phyloP scores from a whole-genome alignment of 2,113 vertebrate species.

The Anhinga anhinga region DNA sequence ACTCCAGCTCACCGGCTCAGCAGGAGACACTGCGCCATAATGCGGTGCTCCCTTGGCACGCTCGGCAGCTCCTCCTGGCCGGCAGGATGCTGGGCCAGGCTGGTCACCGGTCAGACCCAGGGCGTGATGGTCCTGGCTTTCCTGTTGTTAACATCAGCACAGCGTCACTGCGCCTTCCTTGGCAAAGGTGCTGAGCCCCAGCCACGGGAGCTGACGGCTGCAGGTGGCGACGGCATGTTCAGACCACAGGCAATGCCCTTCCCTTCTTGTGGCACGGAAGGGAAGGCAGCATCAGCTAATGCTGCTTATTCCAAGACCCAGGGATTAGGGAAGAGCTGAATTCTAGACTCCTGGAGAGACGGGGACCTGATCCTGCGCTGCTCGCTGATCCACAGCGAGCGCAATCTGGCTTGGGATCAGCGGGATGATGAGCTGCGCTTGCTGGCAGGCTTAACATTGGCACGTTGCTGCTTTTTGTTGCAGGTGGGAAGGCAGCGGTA shows the following conservation, averaged over 20 bases:
- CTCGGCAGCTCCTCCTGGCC: not conserved
- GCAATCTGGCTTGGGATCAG: not conserved
- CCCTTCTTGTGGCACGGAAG: rapidly evolving
- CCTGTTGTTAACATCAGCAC: not conserved
- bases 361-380: not conserved
- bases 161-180: rapidly evolving
- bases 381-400: not conserved
- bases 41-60: not conserved
- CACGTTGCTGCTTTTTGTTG: not conserved
- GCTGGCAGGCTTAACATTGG: rapidly evolving
- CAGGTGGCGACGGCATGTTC: rapidly evolving
- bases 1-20: not conserved
- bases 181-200: not conserved
- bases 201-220: not conserved
- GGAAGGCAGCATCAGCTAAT: not conserved
- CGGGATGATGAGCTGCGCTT: rapidly evolving
- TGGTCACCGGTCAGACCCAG: not conserved
- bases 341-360: not conserved
- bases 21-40: not conserved
- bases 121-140: not conserved
- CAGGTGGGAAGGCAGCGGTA: conserved; percentile 47
- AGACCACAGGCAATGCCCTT: rapidly evolving
- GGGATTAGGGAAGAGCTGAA: not conserved
- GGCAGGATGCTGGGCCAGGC: not conserved
- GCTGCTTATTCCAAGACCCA: not conserved